These are phyloP conservation scores for Cettia cetti DNA, from an alignment of 2,113 vertebrate genomes.

Conservation along the genomic window DNA sequence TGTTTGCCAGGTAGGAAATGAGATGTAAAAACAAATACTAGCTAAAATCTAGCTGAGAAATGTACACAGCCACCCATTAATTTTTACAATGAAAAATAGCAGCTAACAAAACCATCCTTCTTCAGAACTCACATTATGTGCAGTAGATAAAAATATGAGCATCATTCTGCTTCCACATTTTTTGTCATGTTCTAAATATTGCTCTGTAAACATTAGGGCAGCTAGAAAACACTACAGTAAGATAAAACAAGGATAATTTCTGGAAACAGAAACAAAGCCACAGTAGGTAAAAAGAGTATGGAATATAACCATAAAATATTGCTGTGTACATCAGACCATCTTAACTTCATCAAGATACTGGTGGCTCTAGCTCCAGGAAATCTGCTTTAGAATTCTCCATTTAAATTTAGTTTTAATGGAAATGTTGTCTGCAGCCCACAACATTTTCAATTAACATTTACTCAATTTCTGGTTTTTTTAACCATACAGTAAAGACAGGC, in stretches of 20 bases:
- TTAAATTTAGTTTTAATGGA: background rate
- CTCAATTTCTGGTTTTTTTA: conserved; percentile 11
- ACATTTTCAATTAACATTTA: background rate
- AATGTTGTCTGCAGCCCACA: background rate
- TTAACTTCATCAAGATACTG: background rate
- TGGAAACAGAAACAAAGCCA: background rate
- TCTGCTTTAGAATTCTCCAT: background rate
- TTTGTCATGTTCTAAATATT: background rate
- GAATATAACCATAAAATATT: background rate
- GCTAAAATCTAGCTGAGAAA: background rate
- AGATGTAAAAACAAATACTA: background rate
- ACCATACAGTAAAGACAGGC: background rate
- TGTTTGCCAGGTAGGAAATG: background rate
- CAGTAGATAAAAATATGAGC: background rate
- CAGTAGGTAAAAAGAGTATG: background rate
- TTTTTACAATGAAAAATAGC: background rate
- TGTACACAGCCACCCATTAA: background rate
- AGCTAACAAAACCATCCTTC: background rate
- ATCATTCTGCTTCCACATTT: background rate
- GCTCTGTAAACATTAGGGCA: background rate
- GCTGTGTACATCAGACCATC: background rate
- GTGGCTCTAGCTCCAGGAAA: background rate
- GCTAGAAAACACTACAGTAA: background rate
- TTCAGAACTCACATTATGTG: background rate
- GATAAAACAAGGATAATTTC: background rate